Evolutionary conservation across 2,797 vertebrate genomes (phyloP).

Genomic region (Epinephelus coioides): DNA sequence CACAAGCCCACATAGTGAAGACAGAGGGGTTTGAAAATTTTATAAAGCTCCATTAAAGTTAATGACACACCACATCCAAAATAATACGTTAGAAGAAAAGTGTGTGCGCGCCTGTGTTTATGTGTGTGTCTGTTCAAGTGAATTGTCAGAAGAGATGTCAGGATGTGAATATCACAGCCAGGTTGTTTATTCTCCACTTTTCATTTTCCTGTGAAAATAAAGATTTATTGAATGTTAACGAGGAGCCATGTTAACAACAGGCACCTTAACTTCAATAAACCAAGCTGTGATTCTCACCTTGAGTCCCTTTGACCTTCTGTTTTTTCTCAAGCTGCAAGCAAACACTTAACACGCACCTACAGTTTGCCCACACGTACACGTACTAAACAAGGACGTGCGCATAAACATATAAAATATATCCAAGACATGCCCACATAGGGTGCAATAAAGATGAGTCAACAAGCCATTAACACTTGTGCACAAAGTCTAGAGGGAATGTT

Average conservation of each 20-base stretch:
- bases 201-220: conserved; percentile 44
- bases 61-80: conserved; percentile 71
- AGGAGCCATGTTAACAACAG: conserved; percentile 34
- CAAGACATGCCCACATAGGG: conserved; percentile 13
- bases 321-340: conserved; percentile 21
- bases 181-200: conserved; percentile 49
- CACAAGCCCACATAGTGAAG: conserved; percentile 25
- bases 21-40: conserved; percentile 58
- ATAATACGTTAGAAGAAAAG: conserved; percentile 51
- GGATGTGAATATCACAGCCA: conserved; percentile 43
- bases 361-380: neutral
- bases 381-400: conserved; percentile 19
- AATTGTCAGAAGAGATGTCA: conserved; percentile 47
- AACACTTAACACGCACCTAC: neutral
- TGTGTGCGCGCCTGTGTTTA: conserved; percentile 1
- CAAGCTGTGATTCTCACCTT: conserved; percentile 28
- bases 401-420: conserved; percentile 35
- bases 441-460: conserved; percentile 36
- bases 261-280: conserved; percentile 16
- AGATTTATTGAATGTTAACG: conserved; percentile 43
- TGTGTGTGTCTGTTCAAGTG: conserved; percentile 1
- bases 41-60: conserved; percentile 72
- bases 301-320: conserved; percentile 8
- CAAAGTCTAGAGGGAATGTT: conserved; percentile 26
- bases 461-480: conserved; percentile 25